phyloP scores from a whole-genome alignment of 2,888 invertebrate species.

The Amiota mariae region DNA sequence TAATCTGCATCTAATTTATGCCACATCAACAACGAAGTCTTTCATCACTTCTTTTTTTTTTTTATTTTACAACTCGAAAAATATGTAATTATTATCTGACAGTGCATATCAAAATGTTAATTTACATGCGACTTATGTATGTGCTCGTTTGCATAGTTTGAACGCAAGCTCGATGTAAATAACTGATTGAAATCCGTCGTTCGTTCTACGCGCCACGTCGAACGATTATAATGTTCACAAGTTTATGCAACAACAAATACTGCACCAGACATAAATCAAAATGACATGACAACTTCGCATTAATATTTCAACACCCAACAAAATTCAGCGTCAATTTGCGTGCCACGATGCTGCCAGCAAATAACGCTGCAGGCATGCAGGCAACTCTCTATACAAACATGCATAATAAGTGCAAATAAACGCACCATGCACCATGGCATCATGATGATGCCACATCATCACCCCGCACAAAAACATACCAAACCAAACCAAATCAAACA shows the following conservation, averaged over 20 bases:
- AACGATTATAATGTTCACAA: conserved; percentile 21
- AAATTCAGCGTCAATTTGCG: conserved; percentile 51
- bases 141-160: too few species aligned
- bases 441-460: too few species aligned
- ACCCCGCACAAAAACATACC: too few species aligned
- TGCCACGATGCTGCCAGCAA: conserved; percentile 10
- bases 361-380: neutral
- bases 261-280: conserved; percentile 59
- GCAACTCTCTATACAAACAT: conserved; percentile 35
- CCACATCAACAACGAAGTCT: too few species aligned
- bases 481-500: conserved; percentile 22
- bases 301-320: conserved; percentile 67
- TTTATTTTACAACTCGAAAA: too few species aligned
- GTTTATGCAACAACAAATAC: conserved; percentile 23
- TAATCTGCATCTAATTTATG: too few species aligned
- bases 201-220: neutral
- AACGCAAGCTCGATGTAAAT: neutral
- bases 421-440: conserved; percentile 1
- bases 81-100: neutral
- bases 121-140: neutral
- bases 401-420: conserved; percentile 53
- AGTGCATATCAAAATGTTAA: conserved; percentile 4
- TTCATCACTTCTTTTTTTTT: too few species aligned
- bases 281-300: conserved; percentile 66
- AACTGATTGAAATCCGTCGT: conserved; percentile 9